A percentile compares a stretch with the other conserved stretches of the same genome.
Conservation (phyloP, 2,113 vertebrate species). For the Apus apus region DNA sequence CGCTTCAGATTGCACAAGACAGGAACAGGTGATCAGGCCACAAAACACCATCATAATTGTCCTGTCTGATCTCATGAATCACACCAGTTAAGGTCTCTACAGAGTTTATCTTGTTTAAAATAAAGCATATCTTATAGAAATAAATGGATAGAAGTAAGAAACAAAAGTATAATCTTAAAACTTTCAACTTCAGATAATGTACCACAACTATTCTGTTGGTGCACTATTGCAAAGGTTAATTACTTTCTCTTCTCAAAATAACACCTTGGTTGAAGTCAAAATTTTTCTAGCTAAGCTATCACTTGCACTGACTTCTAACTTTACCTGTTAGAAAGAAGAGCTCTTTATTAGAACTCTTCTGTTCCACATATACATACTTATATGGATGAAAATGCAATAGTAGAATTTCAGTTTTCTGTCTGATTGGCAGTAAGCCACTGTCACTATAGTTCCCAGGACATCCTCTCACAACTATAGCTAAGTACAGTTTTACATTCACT, state of each 20-base stretch:
- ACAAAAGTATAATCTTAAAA: background rate
- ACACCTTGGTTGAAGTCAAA: background rate
- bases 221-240: background rate
- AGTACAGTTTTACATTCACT: background rate
- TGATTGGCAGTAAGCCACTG: slow-evolving; percentile 1
- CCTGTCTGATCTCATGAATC: background rate
- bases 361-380: background rate
- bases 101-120: background rate
- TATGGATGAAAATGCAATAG: background rate
- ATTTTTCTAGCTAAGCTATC: background rate
- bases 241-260: background rate
- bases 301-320: background rate
- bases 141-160: background rate
- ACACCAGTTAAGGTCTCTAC: background rate
- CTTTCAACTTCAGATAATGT: background rate
- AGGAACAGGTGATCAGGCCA: background rate
- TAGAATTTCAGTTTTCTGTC: background rate
- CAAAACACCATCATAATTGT: background rate
- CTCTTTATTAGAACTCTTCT: background rate
- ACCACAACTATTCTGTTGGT: background rate
- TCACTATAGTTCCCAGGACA: background rate
- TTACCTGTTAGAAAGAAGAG: background rate
- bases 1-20: background rate
- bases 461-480: background rate
- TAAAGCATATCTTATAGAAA: background rate